Conservation (phyloP, 2,797 vertebrate species). For the Melanotaenia trifasciata region DNA sequence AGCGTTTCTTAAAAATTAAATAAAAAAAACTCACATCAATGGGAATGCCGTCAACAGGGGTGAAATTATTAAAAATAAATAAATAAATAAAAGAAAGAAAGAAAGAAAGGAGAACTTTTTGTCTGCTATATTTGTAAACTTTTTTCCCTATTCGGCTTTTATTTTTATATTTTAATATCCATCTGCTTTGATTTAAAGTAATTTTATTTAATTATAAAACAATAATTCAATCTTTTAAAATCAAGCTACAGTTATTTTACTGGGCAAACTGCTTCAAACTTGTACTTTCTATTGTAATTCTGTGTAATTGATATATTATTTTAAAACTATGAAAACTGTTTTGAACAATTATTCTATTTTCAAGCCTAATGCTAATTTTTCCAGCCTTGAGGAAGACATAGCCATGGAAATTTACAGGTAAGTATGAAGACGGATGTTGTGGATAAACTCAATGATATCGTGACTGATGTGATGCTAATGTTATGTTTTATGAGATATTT, state of each 20-base stretch:
- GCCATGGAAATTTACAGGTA: background rate
- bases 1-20: conserved; percentile 31
- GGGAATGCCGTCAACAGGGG: background rate
- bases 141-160: too few relatives aligned
- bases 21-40: conserved; percentile 17
- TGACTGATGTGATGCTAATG: background rate
- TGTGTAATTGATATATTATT: background rate
- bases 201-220: too few relatives aligned
- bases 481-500: background rate
- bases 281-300: too few relatives aligned
- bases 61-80: too few relatives aligned
- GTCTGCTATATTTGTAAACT: too few relatives aligned
- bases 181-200: background rate
- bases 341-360: background rate
- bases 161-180: background rate
- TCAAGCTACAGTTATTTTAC: too few relatives aligned
- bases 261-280: too few relatives aligned
- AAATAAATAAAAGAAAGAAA: too few relatives aligned
- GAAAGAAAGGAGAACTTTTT: too few relatives aligned
- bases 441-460: background rate
- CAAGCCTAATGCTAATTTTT: background rate
- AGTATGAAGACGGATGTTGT: background rate
- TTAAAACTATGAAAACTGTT: background rate
- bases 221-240: too few relatives aligned
- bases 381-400: background rate